phyloP scores from a whole-genome alignment of 2,888 invertebrate species.

The Sinotaia quadrata region DNA sequence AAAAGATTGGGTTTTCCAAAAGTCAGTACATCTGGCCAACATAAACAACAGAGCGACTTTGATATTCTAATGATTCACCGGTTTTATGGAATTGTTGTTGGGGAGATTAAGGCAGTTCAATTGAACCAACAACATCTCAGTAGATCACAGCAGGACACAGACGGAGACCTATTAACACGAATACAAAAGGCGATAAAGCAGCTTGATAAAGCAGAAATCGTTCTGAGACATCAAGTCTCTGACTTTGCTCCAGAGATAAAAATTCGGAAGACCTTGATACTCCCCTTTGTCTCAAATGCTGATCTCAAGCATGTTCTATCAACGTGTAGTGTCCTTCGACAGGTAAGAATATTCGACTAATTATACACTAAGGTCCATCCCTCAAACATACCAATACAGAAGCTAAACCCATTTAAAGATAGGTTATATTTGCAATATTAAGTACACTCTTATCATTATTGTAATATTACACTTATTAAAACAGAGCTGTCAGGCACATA shows the following conservation, averaged over 20 bases:
- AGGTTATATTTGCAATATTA: too few species aligned
- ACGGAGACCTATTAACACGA: not conserved
- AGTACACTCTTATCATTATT: too few species aligned
- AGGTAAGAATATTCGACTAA: too few species aligned
- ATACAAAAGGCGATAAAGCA: not conserved
- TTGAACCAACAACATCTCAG: not conserved
- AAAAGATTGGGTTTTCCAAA: not conserved
- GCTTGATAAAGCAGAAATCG: not conserved
- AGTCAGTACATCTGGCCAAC: not conserved
- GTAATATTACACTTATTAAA: too few species aligned
- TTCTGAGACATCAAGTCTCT: not conserved
- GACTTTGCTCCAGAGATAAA: slow-evolving; percentile 5
- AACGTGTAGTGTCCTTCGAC: too few species aligned
- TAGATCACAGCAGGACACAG: not conserved
- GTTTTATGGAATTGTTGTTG: slow-evolving; percentile 10
- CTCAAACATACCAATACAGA: not conserved
- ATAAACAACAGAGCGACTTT: not conserved
- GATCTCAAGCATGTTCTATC: slow-evolving; percentile 6
- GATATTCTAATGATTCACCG: slow-evolving; percentile 21
- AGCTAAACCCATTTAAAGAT: too few species aligned
- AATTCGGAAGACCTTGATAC: slow-evolving; percentile 12
- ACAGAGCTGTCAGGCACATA: too few species aligned
- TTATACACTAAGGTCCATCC: too few species aligned
- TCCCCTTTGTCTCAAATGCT: slow-evolving; percentile 11
- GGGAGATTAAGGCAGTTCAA: slow-evolving; percentile 16